Conservation (phyloP, 2,888 invertebrate species). For the Aphrophora alni region DNA sequence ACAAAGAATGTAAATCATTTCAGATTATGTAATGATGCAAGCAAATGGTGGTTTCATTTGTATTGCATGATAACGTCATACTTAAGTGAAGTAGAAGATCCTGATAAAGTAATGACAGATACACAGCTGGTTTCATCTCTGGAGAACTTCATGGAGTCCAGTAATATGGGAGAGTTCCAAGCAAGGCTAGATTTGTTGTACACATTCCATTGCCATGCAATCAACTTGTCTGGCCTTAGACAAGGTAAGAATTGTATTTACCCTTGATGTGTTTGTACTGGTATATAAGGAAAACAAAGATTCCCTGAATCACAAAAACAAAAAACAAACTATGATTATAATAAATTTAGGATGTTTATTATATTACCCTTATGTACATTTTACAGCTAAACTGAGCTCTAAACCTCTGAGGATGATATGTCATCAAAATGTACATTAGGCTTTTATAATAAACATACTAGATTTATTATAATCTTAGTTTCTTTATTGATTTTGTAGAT, state of each 20-base stretch:
- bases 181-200: slow-evolving; percentile 78
- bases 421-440: too few species aligned
- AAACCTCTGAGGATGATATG: too few species aligned
- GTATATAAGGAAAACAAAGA: too few species aligned
- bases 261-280: too few species aligned
- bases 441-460: too few species aligned
- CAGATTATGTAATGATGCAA: slow-evolving; percentile 67
- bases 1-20: slow-evolving; percentile 30
- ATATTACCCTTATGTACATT: too few species aligned
- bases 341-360: too few species aligned
- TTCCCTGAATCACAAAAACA: too few species aligned
- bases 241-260: neutral
- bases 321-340: too few species aligned
- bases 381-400: too few species aligned
- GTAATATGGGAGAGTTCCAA: slow-evolving; percentile 83
- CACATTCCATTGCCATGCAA: slow-evolving; percentile 80
- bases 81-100: slow-evolving; percentile 54
- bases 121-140: slow-evolving; percentile 66
- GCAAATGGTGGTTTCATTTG: slow-evolving; percentile 92
- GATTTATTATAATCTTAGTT: too few species aligned
- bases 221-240: slow-evolving; percentile 61
- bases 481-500: too few species aligned
- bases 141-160: slow-evolving; percentile 82
- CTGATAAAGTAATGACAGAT: slow-evolving; percentile 50
- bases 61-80: slow-evolving; percentile 75